These are phyloP conservation scores for Picus viridis DNA, from an alignment of 2,797 vertebrate genomes.

Conservation along the genomic window DNA sequence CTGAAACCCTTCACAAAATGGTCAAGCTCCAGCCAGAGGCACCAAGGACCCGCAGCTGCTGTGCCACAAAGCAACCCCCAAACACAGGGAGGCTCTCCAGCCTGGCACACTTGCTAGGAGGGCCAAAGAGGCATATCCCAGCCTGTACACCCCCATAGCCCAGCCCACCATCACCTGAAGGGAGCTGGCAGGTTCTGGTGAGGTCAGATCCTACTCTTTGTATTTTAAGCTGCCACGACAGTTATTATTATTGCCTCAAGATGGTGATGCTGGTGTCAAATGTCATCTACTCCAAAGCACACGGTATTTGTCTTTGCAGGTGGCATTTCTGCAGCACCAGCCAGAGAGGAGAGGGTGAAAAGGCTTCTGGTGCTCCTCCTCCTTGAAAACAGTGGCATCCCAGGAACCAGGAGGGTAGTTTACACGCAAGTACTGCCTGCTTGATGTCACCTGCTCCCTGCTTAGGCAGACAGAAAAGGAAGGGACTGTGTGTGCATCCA, in stretches of 20 bases:
- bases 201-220: neutral
- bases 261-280: neutral
- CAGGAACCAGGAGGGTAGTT: fast-evolving
- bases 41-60: neutral
- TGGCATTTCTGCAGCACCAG: neutral
- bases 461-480: fast-evolving
- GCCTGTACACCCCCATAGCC: neutral
- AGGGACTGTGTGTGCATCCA: too few relatives aligned
- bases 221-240: neutral
- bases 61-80: neutral
- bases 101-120: neutral
- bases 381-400: fast-evolving
- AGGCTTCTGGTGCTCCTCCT: neutral
- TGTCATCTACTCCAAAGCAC: neutral
- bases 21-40: fast-evolving
- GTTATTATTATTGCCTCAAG: neutral
- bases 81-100: neutral
- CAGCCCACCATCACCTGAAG: neutral
- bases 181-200: neutral
- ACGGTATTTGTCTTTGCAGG: neutral
- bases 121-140: neutral
- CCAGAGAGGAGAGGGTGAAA: neutral
- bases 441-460: fast-evolving
- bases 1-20: neutral
- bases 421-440: neutral